These are phyloP conservation scores for Thalpophila matura DNA, from an alignment of 2,888 invertebrate species.

Conservation along the genomic window DNA sequence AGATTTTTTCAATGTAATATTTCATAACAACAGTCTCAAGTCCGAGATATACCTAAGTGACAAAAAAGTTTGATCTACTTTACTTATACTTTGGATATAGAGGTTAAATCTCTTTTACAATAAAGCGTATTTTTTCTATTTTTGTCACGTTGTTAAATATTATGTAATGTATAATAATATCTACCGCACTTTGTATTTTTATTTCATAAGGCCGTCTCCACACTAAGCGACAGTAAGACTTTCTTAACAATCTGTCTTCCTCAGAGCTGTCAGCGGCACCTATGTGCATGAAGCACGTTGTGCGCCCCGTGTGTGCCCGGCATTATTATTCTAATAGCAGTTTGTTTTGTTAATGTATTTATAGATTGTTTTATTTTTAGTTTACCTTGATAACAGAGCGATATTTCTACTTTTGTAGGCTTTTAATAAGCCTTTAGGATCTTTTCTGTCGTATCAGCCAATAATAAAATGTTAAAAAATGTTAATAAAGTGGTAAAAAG, in stretches of 20 bases:
- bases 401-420: background rate
- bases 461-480: too few relatives aligned
- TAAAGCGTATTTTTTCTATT: background rate
- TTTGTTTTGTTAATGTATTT: slow-evolving; percentile 52
- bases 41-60: too few relatives aligned
- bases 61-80: too few relatives aligned
- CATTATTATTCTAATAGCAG: slow-evolving; percentile 61
- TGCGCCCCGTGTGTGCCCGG: slow-evolving; percentile 73
- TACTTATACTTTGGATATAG: too few relatives aligned
- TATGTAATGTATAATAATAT: background rate
- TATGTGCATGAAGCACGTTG: slow-evolving; percentile 79
- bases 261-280: slow-evolving; percentile 82
- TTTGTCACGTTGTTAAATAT: background rate
- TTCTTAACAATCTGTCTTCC: slow-evolving; percentile 80
- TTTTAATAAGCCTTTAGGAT: background rate
- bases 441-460: too few relatives aligned
- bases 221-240: slow-evolving; percentile 24
- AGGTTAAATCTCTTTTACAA: too few relatives aligned
- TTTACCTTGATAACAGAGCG: background rate
- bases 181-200: background rate
- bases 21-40: too few relatives aligned
- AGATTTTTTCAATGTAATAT: too few relatives aligned
- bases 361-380: background rate
- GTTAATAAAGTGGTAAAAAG: too few relatives aligned
- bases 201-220: slow-evolving; percentile 56